Base-by-base conservation (phyloP, 2,113 vertebrate species). In the Pimephales promelas region DNA sequence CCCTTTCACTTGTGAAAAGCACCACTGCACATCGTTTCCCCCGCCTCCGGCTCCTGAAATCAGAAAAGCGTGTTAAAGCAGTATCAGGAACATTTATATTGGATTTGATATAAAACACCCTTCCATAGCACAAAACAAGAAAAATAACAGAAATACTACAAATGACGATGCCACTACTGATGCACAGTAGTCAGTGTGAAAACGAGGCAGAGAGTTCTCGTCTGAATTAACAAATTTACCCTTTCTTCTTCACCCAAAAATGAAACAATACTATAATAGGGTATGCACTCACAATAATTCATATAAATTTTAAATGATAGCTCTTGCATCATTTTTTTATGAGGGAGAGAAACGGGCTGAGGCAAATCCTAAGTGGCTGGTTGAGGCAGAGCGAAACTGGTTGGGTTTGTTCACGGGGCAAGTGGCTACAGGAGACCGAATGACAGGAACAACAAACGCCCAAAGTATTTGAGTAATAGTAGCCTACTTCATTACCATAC, bases 1-100 rank as follows among this genome's bases (percentile, higher is more conserved):
- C 89, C 97, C 98, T 95, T 99, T 99, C 94, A 99, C 97, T 96
- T 99, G 98, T 94, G 97, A 98, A 95, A 99, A 98, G 95, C 97
- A 99, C 98, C 98, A 99, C 93, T 99, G 98, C 94, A 98, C 96
- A 92, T 99, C 97, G 90, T 96, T 96, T 92, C 92, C 93, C 91
- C 95, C 95, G 90, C 93, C 93, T 95, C 97, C 97, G 94, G 96
- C 90, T 91, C 93, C 94, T 94, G 88, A 36, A 88, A 18, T 52
- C 31, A 59, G 1, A 31, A 57, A 57, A 57, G 3, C 3, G 3
- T 6, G 8, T 20, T 59, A 40, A 57, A 40, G 0, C n/a, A 11
- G 13, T 61, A 13, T 61, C 10, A 61, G 24, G 10, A 59, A 59
- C 61, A 16, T 22, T 18, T 10, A 70, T 20, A 66, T 20, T 34